A percentile compares a stretch with the other conserved stretches of the same genome.
phyloP scores from a whole-genome alignment of 2,113 vertebrate genomes.

The Erythrocercus mccallii region DNA sequence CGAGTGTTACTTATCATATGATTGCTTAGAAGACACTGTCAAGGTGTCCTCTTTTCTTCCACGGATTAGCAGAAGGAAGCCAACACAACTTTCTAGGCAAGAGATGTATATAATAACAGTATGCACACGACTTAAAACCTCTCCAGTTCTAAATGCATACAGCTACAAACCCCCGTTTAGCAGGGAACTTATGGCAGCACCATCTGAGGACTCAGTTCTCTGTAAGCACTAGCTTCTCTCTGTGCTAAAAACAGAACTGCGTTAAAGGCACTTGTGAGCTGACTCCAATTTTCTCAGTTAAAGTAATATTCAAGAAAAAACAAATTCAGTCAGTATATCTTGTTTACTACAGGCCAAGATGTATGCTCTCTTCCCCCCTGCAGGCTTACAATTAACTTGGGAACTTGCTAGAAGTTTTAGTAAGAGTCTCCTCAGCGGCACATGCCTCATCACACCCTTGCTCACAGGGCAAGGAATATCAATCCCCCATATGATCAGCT shows the following conservation, averaged over 20 bases:
- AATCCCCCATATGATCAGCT: not conserved
- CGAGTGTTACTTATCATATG: not conserved
- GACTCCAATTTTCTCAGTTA: not conserved
- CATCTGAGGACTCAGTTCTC: not conserved
- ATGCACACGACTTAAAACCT: not conserved
- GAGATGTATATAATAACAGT: not conserved
- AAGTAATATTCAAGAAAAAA: not conserved
- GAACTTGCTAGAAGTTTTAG: not conserved
- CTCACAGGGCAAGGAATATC: not conserved
- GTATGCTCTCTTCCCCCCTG: rapidly evolving
- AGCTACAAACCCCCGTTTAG: not conserved
- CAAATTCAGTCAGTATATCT: not conserved
- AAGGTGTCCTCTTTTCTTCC: not conserved
- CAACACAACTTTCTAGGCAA: not conserved
- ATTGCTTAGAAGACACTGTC: not conserved
- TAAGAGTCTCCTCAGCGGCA: not conserved
- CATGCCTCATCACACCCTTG: not conserved
- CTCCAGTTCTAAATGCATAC: not conserved
- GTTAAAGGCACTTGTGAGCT: not conserved
- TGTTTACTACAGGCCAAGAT: not conserved
- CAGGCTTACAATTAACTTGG: not conserved
- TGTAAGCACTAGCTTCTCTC: not conserved
- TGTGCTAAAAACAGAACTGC: not conserved
- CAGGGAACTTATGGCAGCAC: not conserved
- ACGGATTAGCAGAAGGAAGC: not conserved